Base-by-base conservation (phyloP, 2,888 invertebrate genomes). In the Mesochorus sp. region DNA sequence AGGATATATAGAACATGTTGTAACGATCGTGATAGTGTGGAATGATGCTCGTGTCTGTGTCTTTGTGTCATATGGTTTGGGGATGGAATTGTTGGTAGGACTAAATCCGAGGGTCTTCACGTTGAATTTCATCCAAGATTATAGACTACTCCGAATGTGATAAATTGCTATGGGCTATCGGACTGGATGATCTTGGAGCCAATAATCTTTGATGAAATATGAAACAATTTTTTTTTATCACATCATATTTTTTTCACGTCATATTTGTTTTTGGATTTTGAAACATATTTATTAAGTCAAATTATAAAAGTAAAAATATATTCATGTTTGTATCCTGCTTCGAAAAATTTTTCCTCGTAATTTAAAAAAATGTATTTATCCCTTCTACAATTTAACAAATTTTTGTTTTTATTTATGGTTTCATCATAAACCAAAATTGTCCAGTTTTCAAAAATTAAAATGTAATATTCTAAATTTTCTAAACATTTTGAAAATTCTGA, bases 41-140 rank as follows among this genome's bases (percentile, higher is more conserved):
- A 14, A 24, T 2, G 39, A 31, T 42, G 28, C 42, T 71, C 31
- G 14, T 14, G 14, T 49, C 17, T 64, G 26, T 57, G 24, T 17
- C 28, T 44, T 2, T 44, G 2, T 19, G 17, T 19, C 3, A 19
- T n/a, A 44, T 51, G 24, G 62, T 47, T 68, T 14, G 17, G 19
- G n/a, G 31, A 61, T 62, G 47, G 28, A 64, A 57, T 72, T 53
- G 51, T 59, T 55, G 51, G 31, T 12, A 6, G 47, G 55, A 47
- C 39, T 37, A 53, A 55, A 70, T 64, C 53, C 39, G 24, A 14
- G 39, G 53, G 14, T 49, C 21, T 39, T 10, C 0, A 1, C 12
- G 14, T 24, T 17, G 61, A 17, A 24, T 68, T 49, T 55, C 19
- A 37, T 55, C 12, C 21, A 19, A 17, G 24, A 55, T 55, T 14